Percentiles rank a stretch among this genome's conserved stretches.
Conservation (phyloP, 2,113 vertebrate genomes). For the Etheostoma spectabile region DNA sequence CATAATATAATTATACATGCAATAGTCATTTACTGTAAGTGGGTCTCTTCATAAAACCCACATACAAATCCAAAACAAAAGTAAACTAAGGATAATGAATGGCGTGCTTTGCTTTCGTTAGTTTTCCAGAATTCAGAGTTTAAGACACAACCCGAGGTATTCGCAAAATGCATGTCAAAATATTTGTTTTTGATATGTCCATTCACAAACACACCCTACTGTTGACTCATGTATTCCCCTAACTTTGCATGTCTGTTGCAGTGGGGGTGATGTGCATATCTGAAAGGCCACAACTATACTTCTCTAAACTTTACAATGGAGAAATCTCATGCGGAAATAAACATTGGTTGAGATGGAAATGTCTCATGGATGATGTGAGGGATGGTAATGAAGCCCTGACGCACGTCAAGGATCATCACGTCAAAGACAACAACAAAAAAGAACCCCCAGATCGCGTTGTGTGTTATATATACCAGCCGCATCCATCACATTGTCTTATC, state of each 20-base stretch:
- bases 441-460: constrained; percentile 23
- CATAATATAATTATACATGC: constrained; percentile 30
- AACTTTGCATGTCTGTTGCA: constrained; percentile 35
- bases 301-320: constrained; percentile 37
- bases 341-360: constrained; percentile 31
- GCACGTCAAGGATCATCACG: constrained; percentile 52
- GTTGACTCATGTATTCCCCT: constrained; percentile 10
- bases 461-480: constrained; percentile 25
- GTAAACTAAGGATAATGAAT: constrained; percentile 14
- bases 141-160: constrained; percentile 1
- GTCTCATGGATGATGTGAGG: constrained; percentile 38
- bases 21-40: constrained; percentile 57
- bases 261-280: constrained; percentile 21
- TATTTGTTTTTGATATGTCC: constrained; percentile 31
- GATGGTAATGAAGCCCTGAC: constrained; percentile 54
- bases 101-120: neutral
- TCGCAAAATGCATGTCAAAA: neutral
- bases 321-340: constrained; percentile 29
- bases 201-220: constrained; percentile 13
- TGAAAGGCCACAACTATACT: constrained; percentile 2
- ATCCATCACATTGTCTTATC: constrained; percentile 29
- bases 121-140: constrained; percentile 18
- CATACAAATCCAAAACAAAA: constrained; percentile 22
- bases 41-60: constrained; percentile 34
- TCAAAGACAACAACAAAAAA: constrained; percentile 32